phyloP scores from a whole-genome alignment of 2,113 vertebrate genomes.

The Platycercus adscitus region DNA sequence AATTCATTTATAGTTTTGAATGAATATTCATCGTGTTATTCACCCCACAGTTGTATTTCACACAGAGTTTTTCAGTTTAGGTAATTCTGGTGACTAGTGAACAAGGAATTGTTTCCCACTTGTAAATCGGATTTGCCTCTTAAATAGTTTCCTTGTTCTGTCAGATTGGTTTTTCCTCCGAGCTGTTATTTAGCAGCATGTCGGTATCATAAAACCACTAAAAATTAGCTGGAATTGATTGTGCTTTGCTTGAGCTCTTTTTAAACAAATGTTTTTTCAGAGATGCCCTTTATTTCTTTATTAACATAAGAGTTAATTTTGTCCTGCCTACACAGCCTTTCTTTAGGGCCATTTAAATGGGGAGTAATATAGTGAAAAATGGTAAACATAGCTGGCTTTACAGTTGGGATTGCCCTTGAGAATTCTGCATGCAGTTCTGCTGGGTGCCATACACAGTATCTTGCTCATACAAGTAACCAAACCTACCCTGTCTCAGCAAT shows the following conservation, averaged over 20 bases:
- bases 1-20: not conserved
- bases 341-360: not conserved
- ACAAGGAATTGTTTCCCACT: not conserved
- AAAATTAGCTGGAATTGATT: not conserved
- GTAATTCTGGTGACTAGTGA: not conserved
- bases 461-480: not conserved
- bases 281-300: not conserved
- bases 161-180: not conserved
- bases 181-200: not conserved
- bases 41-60: not conserved
- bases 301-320: not conserved
- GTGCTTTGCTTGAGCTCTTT: not conserved
- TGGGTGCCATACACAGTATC: not conserved
- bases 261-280: not conserved
- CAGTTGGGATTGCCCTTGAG: not conserved
- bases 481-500: not conserved
- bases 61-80: not conserved
- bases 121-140: not conserved
- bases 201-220: not conserved
- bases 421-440: not conserved
- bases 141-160: conserved; percentile 15
- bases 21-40: not conserved
- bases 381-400: not conserved
- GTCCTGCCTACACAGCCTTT: not conserved
- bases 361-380: not conserved